phyloP scores from a whole-genome alignment of 1,140 invertebrate genomes.

The Lepidurus arcticus region DNA sequence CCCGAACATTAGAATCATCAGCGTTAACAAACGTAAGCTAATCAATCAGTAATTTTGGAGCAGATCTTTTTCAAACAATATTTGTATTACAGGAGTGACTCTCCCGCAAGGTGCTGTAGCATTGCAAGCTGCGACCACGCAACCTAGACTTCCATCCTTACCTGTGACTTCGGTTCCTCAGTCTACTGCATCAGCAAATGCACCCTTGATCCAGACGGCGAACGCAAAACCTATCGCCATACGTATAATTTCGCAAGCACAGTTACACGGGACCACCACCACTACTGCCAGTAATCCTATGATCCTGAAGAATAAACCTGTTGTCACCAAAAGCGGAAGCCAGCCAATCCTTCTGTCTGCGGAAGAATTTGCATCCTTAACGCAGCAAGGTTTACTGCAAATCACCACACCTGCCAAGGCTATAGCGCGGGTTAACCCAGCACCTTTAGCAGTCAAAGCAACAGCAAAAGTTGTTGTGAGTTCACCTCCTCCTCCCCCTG shows the following conservation, averaged over 20 bases:
- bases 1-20: constrained; percentile 1
- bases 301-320: constrained; percentile 37
- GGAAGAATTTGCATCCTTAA: constrained; percentile 48
- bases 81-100: not conserved
- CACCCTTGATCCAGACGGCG: not conserved
- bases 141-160: not conserved
- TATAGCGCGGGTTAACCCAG: constrained; percentile 36
- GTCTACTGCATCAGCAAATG: not conserved
- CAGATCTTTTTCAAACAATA: not conserved
- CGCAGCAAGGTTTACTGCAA: constrained; percentile 43
- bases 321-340: constrained; percentile 35
- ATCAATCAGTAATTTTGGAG: not conserved
- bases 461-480: not conserved
- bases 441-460: constrained; percentile 34
- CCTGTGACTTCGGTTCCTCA: not conserved
- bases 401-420: constrained; percentile 42
- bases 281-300: not conserved
- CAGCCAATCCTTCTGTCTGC: constrained; percentile 48
- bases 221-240: not conserved
- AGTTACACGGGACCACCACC: not conserved
- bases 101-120: not conserved
- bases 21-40: not conserved
- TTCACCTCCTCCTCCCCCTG: not conserved
- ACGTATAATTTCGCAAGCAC: not conserved
- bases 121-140: not conserved